Evolutionary conservation across 2,888 invertebrate genomes (phyloP).

Genomic region (Stenolophus ochropezus): DNA sequence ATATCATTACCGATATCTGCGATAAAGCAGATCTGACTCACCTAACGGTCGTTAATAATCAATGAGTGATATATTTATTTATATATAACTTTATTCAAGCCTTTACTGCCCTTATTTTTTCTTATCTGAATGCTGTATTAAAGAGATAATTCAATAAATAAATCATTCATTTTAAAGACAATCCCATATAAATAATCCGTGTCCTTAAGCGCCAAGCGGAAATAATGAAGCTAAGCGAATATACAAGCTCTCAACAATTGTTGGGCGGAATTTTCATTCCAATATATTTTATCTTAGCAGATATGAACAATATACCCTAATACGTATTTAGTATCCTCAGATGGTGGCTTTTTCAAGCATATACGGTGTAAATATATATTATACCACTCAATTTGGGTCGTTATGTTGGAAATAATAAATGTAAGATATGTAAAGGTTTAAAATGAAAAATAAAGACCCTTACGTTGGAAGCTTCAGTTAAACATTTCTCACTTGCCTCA

Average conservation of each 20-base stretch:
- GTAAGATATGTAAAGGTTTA: background rate
- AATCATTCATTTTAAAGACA: background rate
- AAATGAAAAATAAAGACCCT: background rate
- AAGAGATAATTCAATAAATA: background rate
- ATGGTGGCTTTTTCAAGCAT: background rate
- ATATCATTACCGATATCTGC: no score
- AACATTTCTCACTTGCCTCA: background rate
- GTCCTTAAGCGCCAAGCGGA: background rate
- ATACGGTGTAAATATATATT: background rate
- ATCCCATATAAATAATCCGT: background rate
- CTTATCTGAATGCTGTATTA: no score
- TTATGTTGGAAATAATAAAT: background rate
- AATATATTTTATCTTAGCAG: background rate
- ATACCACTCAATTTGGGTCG: background rate
- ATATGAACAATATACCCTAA: background rate
- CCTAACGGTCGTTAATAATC: no score
- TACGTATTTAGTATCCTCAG: background rate
- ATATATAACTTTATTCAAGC: no score
- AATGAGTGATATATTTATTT: no score
- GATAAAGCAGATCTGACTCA: no score
- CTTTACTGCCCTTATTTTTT: no score
- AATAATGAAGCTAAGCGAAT: background rate
- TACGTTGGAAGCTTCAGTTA: background rate
- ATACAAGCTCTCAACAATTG: background rate
- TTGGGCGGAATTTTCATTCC: background rate